Base-by-base conservation (phyloP, 2,888 invertebrate species). In the Frankliniella intonsa region DNA sequence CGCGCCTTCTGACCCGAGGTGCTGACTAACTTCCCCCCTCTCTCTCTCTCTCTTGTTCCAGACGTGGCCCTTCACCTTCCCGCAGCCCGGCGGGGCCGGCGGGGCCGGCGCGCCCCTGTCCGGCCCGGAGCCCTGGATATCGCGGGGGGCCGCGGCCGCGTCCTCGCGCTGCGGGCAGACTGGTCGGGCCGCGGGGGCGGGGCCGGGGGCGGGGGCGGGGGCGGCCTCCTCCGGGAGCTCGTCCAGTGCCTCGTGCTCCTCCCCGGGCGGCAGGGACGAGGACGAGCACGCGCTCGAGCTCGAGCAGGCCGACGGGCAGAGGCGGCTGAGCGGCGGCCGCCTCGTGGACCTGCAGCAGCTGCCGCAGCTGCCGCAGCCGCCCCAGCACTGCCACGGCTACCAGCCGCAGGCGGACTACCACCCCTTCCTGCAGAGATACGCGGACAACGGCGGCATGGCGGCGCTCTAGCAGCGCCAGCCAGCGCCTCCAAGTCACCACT, bases 11-110 rank as follows among this genome's bases (percentile, higher is more conserved):
- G 51, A 51, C 51, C n/a, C n/a, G n/a, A n/a, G n/a, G n/a, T n/a
- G n/a, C n/a, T n/a, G n/a, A n/a, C n/a, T n/a, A n/a, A n/a, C n/a
- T n/a, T n/a, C n/a, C n/a, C n/a, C n/a, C n/a, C 38, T 38, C 2
- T 5, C 38, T 38, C 38, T 38, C 38, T 62, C 19, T 62, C 17
- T 7, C n/a, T 62, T 76, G 69, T 76, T 25, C 8, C 69, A 76
- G 69, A 76, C 69, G 22, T 76, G 69, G 69, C 69, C 69, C 11
- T 76, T 76, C 69, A 25, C 69, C 69, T 76, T 76, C 69, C 25
- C 69, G 11, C 69, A 76, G 69, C 25, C 69, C 10, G 55, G 55
- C 14, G 55, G 17, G 55, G 17, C 55, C 14, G 55, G 14, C 5
- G 55, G 14, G 17, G 17, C 55, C 55, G 55, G 55, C 55, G 22